Base-by-base conservation (phyloP, 2,113 vertebrate genomes). In the Bombycilla garrulus region DNA sequence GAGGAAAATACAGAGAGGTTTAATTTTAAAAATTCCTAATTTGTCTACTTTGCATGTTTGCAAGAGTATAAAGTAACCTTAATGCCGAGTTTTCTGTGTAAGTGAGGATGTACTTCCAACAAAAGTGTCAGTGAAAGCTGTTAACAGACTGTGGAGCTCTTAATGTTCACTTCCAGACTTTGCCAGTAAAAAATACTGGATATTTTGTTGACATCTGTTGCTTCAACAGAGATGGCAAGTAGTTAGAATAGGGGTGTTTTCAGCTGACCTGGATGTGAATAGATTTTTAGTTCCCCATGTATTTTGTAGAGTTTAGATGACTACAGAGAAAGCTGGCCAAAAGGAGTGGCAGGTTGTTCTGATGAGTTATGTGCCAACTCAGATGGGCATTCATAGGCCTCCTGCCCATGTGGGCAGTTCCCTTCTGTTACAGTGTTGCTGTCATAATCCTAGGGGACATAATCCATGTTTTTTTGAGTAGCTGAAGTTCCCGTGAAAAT, bases 221-320 rank as follows among this genome's bases (percentile, higher is more conserved):
- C 36, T 91, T 95, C 67, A 80, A 12, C 22, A 42, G 67, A 14
- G 11, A 12, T 35, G 23, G 20, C 35, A 74, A 38, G 18, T 78
- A 74, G 54, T 38, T 81, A 38, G 42, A 66, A 58, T 50, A 48
- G 28, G 11, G 36, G 23, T 64, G 22, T 53, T 81, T 87, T 77
- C 42, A 70, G 22, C 10, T 71, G 56, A 16, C 33, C 29, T 74
- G 29, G 56, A 73, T 21, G 10, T 77, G 28, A 70, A 66, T 11
- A 54, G 11, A 1, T 65, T 50, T 87, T 70, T 50, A 33, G 2
- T 69, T 54, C 35, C 1, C 47, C 0, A 0, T 3, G 1, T 51
- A 7, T 80, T 89, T 65, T 77, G 29, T 62, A 19, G 42, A 65
- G 10, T 38, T 84, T 38, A 71, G 70, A 67, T 56, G 47, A 22